Base-by-base conservation (phyloP, 2,797 vertebrate species). In the Ara ararauna region DNA sequence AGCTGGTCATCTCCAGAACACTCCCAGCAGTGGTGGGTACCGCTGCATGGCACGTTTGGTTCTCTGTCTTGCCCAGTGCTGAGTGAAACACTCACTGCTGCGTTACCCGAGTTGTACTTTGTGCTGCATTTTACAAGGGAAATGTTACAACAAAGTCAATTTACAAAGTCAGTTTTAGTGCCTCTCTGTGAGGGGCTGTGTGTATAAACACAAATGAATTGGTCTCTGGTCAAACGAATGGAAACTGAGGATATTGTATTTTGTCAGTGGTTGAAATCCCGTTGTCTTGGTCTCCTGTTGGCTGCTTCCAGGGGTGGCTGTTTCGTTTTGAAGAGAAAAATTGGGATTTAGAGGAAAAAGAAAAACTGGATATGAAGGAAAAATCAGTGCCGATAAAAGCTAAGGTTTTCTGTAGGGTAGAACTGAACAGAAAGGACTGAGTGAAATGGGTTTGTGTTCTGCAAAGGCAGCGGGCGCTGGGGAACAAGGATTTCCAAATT, bases 161-260 rank as follows among this genome's bases (percentile, higher is more conserved):
- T 77, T 85, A 75, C 82, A 87, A 84, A 96, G 77, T 91, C 79
- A 48, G 51, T 92, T 60, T 61, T 60, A 79, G 79, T 34, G 42
- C 60, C 26, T 92, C 50, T 74, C 34, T 87, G 73, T 81, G 75
- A 75, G 85, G 71, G 78, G 42, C 75, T 77, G 86, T 70, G 34
- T 80, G 66, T 80, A 72, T 40, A 85, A 78, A 86, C 32, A 96
- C 34, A 89, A 76, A 97, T 85, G 87, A 97, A 81, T n/a, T 68
- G 76, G 86, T 74, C 84, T 27, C 60, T 94, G 95, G 94, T 96
- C 90, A 96, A 87, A 92, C 66, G 90, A 78, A 94, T 70, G 88
- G 50, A 91, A 97, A 71, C 7, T 19, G 64, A 91, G 94, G 90
- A 79, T 36, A 53, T 84, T 86, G 24, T 72, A 38, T 93, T 91